Conservation (phyloP, 2,797 vertebrate genomes). For the Bucorvus abyssinicus region DNA sequence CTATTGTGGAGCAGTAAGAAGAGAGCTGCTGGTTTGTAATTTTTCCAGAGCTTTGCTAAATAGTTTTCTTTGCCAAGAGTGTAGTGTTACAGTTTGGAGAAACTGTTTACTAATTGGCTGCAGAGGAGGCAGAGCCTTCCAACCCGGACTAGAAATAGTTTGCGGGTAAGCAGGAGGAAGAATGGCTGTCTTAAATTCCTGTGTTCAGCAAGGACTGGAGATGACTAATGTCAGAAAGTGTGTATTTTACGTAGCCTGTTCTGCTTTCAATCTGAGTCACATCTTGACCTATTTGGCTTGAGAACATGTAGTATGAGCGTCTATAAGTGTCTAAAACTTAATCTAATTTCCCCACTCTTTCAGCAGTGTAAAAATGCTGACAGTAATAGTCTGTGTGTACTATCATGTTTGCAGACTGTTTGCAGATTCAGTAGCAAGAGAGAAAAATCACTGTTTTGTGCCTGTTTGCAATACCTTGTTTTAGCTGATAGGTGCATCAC, state of each 20-base stretch:
- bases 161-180: slow-evolving; percentile 4
- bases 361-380: slow-evolving; percentile 4
- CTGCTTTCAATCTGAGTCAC: slow-evolving; percentile 44
- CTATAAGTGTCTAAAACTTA: not conserved
- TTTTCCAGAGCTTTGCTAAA: slow-evolving; percentile 30
- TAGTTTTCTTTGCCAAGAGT: slow-evolving; percentile 25
- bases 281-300: slow-evolving; percentile 61
- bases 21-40: slow-evolving; percentile 32
- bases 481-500: not conserved
- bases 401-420: not conserved
- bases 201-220: slow-evolving; percentile 18
- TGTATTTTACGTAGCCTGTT: not conserved
- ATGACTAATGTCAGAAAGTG: slow-evolving; percentile 29
- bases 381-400: not conserved
- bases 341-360: slow-evolving; percentile 39
- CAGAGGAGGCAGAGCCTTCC: slow-evolving; percentile 41
- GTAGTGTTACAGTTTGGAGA: slow-evolving; percentile 17
- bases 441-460: not conserved
- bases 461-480: not conserved
- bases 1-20: not conserved
- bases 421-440: not conserved
- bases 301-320: slow-evolving; percentile 2
- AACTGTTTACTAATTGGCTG: slow-evolving; percentile 56
- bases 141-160: slow-evolving; percentile 16
- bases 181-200: slow-evolving; percentile 6